phyloP scores from a whole-genome alignment of 2,888 invertebrate genomes.

The Caenorhabditis sinica region DNA sequence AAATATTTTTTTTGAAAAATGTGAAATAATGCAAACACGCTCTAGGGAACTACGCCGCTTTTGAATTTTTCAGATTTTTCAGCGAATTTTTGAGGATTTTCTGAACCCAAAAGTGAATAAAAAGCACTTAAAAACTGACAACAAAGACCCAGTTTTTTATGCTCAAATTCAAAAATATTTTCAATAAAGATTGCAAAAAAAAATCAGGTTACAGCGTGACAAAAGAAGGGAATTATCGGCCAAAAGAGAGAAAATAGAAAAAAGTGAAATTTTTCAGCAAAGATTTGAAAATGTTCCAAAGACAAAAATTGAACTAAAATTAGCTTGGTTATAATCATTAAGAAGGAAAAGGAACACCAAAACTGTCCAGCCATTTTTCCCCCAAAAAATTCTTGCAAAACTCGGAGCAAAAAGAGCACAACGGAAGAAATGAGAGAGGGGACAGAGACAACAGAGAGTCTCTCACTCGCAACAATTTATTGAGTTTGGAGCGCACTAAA shows the following conservation, averaged over 20 bases:
- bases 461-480: constrained; percentile 54
- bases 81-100: not conserved
- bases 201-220: constrained; percentile 1
- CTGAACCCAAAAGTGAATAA: too few relatives aligned
- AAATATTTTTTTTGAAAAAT: constrained; percentile 1
- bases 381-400: not conserved
- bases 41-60: not conserved
- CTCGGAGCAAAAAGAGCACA: constrained; percentile 6
- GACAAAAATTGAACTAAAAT: too few relatives aligned
- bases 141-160: not conserved
- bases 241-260: too few relatives aligned
- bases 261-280: too few relatives aligned
- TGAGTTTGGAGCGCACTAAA: constrained; percentile 46
- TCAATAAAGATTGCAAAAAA: not conserved
- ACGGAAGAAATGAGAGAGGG: constrained; percentile 11
- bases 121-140: not conserved
- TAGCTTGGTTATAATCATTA: too few relatives aligned
- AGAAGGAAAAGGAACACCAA: not conserved
- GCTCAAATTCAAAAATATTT: not conserved
- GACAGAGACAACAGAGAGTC: constrained; percentile 19
- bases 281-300: too few relatives aligned
- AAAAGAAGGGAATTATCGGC: too few relatives aligned
- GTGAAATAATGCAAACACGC: constrained; percentile 2
- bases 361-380: not conserved
- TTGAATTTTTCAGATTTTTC: not conserved